These are phyloP conservation scores for Araneus ventricosus DNA, from an alignment of 1,140 invertebrate genomes.

Conservation along the genomic window DNA sequence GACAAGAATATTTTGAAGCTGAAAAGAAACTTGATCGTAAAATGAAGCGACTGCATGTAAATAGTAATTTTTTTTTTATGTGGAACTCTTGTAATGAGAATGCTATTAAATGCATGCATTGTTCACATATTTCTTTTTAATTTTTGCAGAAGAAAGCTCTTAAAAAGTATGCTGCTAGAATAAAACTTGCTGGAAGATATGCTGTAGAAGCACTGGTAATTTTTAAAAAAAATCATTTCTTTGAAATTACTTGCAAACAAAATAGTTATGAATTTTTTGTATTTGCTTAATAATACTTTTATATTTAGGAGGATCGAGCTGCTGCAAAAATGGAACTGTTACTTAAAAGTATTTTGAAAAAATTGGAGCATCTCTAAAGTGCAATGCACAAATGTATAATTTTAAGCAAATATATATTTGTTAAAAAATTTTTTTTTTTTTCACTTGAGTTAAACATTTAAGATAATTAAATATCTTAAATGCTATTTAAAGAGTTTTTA, in stretches of 20 bases:
- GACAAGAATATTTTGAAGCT: slow-evolving; percentile 46
- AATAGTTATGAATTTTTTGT: background rate
- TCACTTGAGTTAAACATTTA: no score
- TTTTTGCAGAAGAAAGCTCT: slow-evolving; percentile 6
- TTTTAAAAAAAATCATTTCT: background rate
- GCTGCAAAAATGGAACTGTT: background rate
- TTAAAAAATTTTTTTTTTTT: no score
- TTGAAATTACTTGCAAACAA: no score
- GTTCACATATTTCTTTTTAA: slow-evolving; percentile 1
- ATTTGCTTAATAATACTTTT: background rate
- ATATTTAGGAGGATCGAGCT: background rate
- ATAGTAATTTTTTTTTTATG: background rate
- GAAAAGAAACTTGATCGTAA: background rate
- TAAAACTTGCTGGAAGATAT: background rate
- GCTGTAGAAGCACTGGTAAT: slow-evolving; percentile 24
- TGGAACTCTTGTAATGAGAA: background rate
- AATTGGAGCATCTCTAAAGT: background rate
- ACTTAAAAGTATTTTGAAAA: background rate
- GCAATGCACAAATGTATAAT: background rate
- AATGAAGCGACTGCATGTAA: slow-evolving; percentile 9
- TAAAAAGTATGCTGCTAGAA: background rate
- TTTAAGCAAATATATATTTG: no score
- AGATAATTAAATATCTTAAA: no score
- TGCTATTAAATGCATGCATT: background rate
- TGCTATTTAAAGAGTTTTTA: no score